phyloP scores from a whole-genome alignment of 2,797 vertebrate genomes.

The Mergus octosetaceus region DNA sequence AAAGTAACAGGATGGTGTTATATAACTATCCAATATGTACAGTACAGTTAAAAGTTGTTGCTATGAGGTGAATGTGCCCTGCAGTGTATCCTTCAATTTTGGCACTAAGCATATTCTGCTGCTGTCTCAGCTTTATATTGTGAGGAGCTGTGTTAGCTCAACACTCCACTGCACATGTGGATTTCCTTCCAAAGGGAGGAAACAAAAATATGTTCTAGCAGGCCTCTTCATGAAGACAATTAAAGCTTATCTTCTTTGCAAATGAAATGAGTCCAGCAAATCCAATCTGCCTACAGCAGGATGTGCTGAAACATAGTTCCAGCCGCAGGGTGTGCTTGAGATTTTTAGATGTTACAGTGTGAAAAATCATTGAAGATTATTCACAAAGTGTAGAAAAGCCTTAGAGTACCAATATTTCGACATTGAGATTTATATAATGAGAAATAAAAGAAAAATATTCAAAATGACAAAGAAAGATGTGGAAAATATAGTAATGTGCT shows the following conservation, averaged over 20 bases:
- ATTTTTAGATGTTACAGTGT: background rate
- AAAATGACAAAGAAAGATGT: background rate
- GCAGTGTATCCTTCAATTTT: background rate
- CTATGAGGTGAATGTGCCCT: background rate
- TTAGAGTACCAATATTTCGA: background rate
- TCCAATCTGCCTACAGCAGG: background rate
- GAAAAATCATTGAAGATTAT: slow-evolving; percentile 31
- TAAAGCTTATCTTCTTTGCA: slow-evolving; percentile 16
- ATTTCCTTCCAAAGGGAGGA: slow-evolving; percentile 12
- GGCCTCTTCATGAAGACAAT: background rate
- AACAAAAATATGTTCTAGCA: background rate
- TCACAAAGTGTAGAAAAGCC: slow-evolving; percentile 9
- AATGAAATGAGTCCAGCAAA: slow-evolving; percentile 21
- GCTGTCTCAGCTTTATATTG: background rate
- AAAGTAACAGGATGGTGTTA: background rate
- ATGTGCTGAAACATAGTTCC: background rate
- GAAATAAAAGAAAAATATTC: slow-evolving; percentile 7
- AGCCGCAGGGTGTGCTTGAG: background rate
- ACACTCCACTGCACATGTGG: background rate
- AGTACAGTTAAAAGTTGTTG: background rate
- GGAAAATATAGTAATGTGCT: background rate
- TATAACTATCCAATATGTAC: background rate
- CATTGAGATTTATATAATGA: background rate
- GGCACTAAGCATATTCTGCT: background rate
- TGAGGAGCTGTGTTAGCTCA: background rate